A percentile compares a stretch with the other conserved stretches of the same genome.
Evolutionary conservation across 2,113 vertebrate species (phyloP).

Genomic region (Psittacula cyanocephala): DNA sequence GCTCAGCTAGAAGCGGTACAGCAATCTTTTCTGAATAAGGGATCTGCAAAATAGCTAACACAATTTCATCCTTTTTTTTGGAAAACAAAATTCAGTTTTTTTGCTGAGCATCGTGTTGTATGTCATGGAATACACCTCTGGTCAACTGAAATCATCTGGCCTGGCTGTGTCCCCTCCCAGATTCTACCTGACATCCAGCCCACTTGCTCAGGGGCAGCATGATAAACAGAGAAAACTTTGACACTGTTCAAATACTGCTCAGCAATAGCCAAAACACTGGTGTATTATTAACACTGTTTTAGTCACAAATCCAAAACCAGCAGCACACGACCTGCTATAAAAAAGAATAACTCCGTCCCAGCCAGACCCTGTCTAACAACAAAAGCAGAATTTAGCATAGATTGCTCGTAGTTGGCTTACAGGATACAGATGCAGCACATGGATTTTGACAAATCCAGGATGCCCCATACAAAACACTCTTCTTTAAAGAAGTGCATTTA

Average conservation of each 20-base stretch:
- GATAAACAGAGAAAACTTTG: neutral
- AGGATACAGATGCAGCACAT: neutral
- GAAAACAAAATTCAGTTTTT: neutral
- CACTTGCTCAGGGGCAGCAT: rapidly evolving
- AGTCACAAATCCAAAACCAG: neutral
- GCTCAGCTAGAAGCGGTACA: slow-evolving; percentile 1
- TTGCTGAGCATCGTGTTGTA: neutral
- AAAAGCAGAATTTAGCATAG: neutral
- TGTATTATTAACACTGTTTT: neutral
- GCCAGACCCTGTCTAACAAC: neutral
- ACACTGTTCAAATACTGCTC: neutral
- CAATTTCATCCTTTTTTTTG: neutral
- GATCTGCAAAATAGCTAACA: slow-evolving; percentile 24
- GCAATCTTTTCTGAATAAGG: slow-evolving; percentile 30
- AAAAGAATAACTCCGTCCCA: neutral
- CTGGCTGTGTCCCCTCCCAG: neutral
- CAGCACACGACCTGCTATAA: neutral
- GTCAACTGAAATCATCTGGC: neutral
- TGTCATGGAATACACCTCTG: neutral
- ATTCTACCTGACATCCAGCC: neutral
- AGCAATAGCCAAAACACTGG: neutral
- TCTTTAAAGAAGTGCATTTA: neutral
- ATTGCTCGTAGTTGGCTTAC: neutral
- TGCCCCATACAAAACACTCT: neutral
- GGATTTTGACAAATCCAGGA: neutral